Evolutionary conservation across 1,140 invertebrate genomes (phyloP), one percentile per base, ranked within the genome.

Genomic region (Campoletis sonorensis): DNA sequence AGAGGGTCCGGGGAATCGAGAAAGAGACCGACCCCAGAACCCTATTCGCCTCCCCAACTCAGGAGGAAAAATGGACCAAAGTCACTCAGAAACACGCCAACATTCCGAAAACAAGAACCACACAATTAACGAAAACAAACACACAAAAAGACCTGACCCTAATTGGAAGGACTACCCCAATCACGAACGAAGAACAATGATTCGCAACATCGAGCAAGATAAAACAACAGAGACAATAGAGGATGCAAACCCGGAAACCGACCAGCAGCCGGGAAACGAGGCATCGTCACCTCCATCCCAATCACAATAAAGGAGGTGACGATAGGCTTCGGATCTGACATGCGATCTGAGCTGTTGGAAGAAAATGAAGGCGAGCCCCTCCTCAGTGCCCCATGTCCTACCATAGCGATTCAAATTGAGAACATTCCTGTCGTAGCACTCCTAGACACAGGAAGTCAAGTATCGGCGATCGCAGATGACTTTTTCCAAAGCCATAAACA

Each of bases 241-340:
- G 51, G 51, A 18, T 10, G 37, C 37, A 23, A 45, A 40, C 54
- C 49, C 49, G 15, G 37, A 21, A 40, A 15, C 37, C 7, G 15
- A 23, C 10, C 1, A 13, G 13, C 1, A 3, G 1, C 13, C 40
- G 72, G 72, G 26, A 75, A 75, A 75, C 72, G 45, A 54, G 15
- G 13, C 3, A 5, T 18, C 72, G 72, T 75, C 72, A 75, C 72
- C 72, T 30, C 54, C 4, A 10, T 13, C 1, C 5, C 8, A n/a
- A 8, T 2, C 1, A 21, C 4, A 4, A 75, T 75, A 54, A 40
- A 5, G 5, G 72, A 75, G 72, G 72, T 75, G 72, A 75, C 72
- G 72, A 30, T 75, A 16, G 45, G 72, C 1, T 75, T 51, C 33
- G 72, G 72, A 15, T 26, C 58, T 2, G 26, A 75, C 11, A 26